A percentile compares a stretch with the other conserved stretches of the same genome.
Conservation (phyloP, 2,888 invertebrate genomes). For the Hypercompe scribonia region DNA sequence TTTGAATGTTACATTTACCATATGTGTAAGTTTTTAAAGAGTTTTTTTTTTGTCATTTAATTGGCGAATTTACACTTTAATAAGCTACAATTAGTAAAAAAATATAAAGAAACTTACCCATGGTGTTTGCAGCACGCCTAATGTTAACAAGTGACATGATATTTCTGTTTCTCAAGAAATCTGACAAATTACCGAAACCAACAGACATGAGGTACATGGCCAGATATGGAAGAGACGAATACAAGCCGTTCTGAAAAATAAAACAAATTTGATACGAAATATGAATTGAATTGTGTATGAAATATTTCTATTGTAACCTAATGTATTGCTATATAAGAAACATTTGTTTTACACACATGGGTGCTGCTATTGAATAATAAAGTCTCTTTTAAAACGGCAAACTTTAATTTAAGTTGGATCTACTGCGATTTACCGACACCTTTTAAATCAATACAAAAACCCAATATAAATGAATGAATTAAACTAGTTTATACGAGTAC, state of each 20-base stretch:
- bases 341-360: neutral
- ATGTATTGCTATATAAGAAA: too few relatives aligned
- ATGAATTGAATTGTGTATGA: neutral
- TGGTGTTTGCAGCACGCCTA: conserved; percentile 73
- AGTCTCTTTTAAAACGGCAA: neutral
- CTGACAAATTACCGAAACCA: conserved; percentile 63
- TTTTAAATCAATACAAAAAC: too few relatives aligned
- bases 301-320: too few relatives aligned
- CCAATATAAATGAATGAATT: too few relatives aligned
- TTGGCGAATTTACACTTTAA: too few relatives aligned
- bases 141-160: conserved; percentile 65
- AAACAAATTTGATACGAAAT: neutral
- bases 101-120: conserved; percentile 68
- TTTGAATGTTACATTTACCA: too few relatives aligned
- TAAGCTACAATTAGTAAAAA: neutral
- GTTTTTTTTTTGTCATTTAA: too few relatives aligned
- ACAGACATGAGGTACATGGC: conserved; percentile 81
- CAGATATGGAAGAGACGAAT: conserved; percentile 84
- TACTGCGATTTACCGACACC: neutral
- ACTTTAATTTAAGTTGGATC: neutral
- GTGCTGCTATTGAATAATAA: neutral
- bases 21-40: too few relatives aligned
- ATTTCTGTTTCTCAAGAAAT: conserved; percentile 61
- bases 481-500: too few relatives aligned
- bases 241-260: conserved; percentile 77